Base-by-base conservation (phyloP, 2,888 invertebrate genomes). In the Steromphala cineraria region DNA sequence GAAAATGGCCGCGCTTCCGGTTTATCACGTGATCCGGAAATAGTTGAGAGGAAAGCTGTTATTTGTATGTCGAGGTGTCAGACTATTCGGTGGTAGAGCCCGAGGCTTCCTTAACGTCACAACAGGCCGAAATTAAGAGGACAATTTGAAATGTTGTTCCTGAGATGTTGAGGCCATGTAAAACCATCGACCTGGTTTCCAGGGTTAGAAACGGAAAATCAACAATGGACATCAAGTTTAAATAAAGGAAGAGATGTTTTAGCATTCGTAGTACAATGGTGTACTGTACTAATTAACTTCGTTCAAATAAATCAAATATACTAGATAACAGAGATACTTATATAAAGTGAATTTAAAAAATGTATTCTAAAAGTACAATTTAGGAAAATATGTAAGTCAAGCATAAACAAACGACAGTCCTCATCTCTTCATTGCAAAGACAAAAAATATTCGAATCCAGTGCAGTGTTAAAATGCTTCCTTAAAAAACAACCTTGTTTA, bases 1-100 rank as follows among this genome's bases (percentile, higher is more conserved):
- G 17, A 71, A 71, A 71, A 71, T 31, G 71, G 71, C n/a, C 17
- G 71, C 19, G 17, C 71, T 71, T 71, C 71, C 71, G 71, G 71
- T 71, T 17, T 19, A n/a, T 31, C 71, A 19, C 40, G 28, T 17
- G 31, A 71, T 31, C 17, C 71, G 71, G 71, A 71, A 71, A 36
- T 28, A 19, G 36, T 19, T 15, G 28, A 31, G 28, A 31, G 36
- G n/a, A 31, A 71, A 28, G 31, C 71, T 36, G 71, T 71, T n/a
- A 71, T 71, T 71, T 71, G 10, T 36, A 8, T 40, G 71, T 36
- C 71, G 36, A 71, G 71, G 36, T 36, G 71, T 71, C 71, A 71
- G 36, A 15, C 71, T n/a, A 10, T 21, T 15, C 36, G 31, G n/a
- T 24, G 56, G 24, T 5, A 19, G 28, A 36, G 31, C 71, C 10